phyloP scores from a whole-genome alignment of 2,113 vertebrate species.

The Phylloscopus trochiloides region DNA sequence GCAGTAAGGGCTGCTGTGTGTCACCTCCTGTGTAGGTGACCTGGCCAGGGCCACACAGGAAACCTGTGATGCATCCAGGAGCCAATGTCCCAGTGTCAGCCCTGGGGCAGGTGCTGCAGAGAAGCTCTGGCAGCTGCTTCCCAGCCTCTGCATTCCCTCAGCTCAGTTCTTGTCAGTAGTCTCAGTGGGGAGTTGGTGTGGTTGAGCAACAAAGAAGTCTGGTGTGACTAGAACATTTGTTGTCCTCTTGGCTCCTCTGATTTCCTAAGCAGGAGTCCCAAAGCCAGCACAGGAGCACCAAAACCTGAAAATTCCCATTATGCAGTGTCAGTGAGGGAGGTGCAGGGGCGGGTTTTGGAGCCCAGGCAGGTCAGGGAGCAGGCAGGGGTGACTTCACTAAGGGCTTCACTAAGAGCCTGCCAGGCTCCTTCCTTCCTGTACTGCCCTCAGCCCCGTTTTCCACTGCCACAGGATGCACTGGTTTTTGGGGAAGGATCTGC shows the following conservation, averaged over 20 bases:
- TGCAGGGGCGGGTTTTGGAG: neutral
- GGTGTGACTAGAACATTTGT: neutral
- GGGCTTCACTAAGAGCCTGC: neutral
- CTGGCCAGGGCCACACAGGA: neutral
- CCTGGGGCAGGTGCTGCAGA: neutral
- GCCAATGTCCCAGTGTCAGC: neutral
- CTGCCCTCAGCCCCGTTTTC: neutral
- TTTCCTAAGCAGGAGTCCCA: neutral
- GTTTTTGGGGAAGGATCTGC: neutral
- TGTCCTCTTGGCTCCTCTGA: neutral
- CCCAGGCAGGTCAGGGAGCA: neutral
- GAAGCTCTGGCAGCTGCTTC: neutral
- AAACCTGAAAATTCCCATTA: neutral
- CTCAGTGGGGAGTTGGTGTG: neutral
- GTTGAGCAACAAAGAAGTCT: neutral
- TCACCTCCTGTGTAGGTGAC: neutral
- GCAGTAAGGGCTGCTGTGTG: neutral
- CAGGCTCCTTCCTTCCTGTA: neutral
- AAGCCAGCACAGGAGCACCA: neutral
- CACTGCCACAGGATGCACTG: neutral
- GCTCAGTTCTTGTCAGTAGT: neutral
- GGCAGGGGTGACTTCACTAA: neutral
- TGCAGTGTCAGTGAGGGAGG: neutral
- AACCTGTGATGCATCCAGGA: neutral
- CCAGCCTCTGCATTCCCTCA: neutral